Percentiles rank a stretch among this genome's conserved stretches.
Conservation (phyloP, 2,888 invertebrate species). For the Acrobasis consociella region DNA sequence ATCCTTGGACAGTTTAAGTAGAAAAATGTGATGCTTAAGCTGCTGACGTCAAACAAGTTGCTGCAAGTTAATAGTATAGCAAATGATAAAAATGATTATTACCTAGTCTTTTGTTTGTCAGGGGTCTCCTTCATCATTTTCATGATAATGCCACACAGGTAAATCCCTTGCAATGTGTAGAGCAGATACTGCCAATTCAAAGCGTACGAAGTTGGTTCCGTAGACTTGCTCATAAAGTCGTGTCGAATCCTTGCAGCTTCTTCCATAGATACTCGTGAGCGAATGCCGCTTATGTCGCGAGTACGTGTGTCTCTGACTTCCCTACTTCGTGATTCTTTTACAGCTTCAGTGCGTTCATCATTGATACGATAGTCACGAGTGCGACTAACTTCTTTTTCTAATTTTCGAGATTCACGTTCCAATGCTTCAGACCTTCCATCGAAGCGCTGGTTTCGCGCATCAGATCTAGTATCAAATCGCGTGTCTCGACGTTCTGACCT, state of each 20-base stretch:
- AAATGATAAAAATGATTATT: constrained; percentile 17
- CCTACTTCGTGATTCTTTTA: neutral
- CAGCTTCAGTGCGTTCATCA: neutral
- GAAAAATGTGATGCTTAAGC: too few relatives aligned
- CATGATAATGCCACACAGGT: constrained; percentile 55
- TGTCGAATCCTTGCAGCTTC: constrained; percentile 3
- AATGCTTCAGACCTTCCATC: neutral
- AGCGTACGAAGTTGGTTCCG: constrained; percentile 18
- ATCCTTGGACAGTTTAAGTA: too few relatives aligned
- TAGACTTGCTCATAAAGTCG: neutral
- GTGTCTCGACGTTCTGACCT: neutral
- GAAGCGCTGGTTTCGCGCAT: constrained; percentile 1
- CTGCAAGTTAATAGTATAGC: neutral
- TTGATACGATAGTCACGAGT: neutral
- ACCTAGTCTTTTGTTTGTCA: constrained; percentile 43
- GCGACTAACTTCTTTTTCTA: constrained; percentile 4
- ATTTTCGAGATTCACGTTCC: neutral
- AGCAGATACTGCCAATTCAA: constrained; percentile 60
- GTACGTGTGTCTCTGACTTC: neutral
- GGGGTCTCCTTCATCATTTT: constrained; percentile 48
- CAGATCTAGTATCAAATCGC: constrained; percentile 5
- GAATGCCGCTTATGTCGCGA: neutral
- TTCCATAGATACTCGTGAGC: neutral
- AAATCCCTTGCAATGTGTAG: constrained; percentile 63
- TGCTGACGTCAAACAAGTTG: too few relatives aligned